Evolutionary conservation across 2,797 vertebrate genomes (phyloP).

Genomic region (Brachymystax lenok): DNA sequence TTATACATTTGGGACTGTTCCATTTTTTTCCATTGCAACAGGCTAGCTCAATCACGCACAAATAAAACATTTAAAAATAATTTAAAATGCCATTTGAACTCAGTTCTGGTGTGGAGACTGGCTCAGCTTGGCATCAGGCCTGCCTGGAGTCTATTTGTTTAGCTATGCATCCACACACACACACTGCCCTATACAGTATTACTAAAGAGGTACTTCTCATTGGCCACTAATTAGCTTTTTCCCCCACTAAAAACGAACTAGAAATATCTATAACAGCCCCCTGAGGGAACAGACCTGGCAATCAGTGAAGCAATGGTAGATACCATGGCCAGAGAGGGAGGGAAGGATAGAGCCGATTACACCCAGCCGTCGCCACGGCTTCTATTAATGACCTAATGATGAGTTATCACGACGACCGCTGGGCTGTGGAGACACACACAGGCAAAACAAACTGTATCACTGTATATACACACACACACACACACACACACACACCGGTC

Average conservation of each 20-base stretch:
- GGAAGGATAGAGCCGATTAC: constrained; percentile 56
- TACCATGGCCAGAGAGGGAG: too few species aligned
- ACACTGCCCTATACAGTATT: constrained; percentile 49
- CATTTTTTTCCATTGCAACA: too few species aligned
- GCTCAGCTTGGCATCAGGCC: constrained; percentile 59
- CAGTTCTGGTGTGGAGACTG: constrained; percentile 53
- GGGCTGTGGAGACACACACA: constrained; percentile 50
- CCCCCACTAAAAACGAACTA: constrained; percentile 63
- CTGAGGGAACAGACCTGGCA: constrained; percentile 60
- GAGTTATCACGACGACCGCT: constrained; percentile 68
- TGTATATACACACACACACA: constrained; percentile 29
- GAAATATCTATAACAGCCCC: constrained; percentile 65
- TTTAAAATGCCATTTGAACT: too few species aligned
- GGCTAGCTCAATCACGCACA: too few species aligned
- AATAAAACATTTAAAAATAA: too few species aligned
- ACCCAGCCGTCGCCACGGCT: constrained; percentile 66
- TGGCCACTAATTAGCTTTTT: constrained; percentile 61
- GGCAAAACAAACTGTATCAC: too few species aligned
- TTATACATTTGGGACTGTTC: too few species aligned
- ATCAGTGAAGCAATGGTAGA: constrained; percentile 19
- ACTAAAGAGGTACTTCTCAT: constrained; percentile 61
- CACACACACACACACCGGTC: constrained; percentile 21
- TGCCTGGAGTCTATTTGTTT: constrained; percentile 20
- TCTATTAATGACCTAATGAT: constrained; percentile 77
- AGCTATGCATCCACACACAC: background rate